phyloP scores from a whole-genome alignment of 2,113 vertebrate genomes.

The Pavo muticus region DNA sequence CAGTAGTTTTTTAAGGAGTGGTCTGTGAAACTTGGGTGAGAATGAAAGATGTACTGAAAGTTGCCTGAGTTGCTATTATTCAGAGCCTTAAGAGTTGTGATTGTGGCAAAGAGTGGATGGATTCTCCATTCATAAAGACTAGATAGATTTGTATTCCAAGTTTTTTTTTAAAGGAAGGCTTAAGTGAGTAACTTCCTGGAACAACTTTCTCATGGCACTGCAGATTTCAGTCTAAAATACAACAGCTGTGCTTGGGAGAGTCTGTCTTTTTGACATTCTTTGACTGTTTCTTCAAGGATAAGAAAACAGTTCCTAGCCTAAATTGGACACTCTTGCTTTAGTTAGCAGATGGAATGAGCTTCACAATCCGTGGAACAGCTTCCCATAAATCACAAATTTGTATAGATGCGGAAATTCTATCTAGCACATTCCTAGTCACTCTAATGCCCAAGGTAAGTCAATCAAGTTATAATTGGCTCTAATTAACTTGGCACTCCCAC shows the following conservation, averaged over 20 bases:
- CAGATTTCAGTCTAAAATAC: not conserved
- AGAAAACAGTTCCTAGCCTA: not conserved
- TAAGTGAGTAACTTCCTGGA: not conserved
- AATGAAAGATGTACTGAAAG: not conserved
- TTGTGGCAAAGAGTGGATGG: not conserved
- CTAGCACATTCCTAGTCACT: not conserved
- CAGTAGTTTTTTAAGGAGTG: not conserved
- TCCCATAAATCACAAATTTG: not conserved
- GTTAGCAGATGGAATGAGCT: not conserved
- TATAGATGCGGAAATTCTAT: not conserved
- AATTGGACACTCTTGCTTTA: not conserved
- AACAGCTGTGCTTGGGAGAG: not conserved
- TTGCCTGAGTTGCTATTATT: not conserved
- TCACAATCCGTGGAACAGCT: not conserved
- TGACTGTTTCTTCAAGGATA: not conserved
- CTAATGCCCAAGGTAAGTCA: constrained; percentile 38
- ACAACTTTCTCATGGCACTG: not conserved
- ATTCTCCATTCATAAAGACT: not conserved
- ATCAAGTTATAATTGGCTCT: constrained; percentile 56
- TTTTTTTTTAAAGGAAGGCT: not conserved
- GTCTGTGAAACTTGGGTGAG: not conserved
- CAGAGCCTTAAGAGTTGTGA: not conserved
- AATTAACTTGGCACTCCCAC: constrained; percentile 33
- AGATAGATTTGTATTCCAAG: not conserved
- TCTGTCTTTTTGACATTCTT: not conserved